Base-by-base conservation (phyloP, 2,113 vertebrate genomes). In the Tetraodon nigroviridis region DNA sequence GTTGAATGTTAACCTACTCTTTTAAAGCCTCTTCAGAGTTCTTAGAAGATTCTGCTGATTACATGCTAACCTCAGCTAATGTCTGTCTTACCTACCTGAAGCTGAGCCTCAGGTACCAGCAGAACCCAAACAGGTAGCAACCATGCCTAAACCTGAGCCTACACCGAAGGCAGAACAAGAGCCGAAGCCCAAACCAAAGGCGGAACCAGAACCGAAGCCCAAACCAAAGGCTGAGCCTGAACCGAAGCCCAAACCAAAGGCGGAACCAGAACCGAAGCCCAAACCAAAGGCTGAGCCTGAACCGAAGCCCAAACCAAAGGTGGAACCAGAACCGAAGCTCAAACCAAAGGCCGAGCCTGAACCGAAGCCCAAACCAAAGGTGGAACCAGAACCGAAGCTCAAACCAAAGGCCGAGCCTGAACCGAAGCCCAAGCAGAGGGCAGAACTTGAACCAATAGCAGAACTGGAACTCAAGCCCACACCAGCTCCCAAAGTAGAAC, bases 61-160 rank as follows among this genome's bases (percentile, higher is more conserved):
- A 48, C 22, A 51, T 76, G 59, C 67, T 84, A 83, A 84, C 67
- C 2, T 60, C 69, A 42, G 57, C 20, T 50, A 17, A 67, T 86
- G 60, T 88, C 55, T 89, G 40, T 89, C 56, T 88, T 80, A 58
- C 62, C 68, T 75, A 75, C 44, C 64, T 83, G 59, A 90, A 88
- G 88, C 88, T 79, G 75, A 85, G 61, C 58, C 79, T 74, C 67
- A 72, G 73, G 64, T 69, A 37, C 71, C 75, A 51, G 71, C 78
- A 63, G 81, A 83, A 69, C 62, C 84, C 64, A 82, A 88, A 80
- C 84, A 80, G 69, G 67, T 68, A 50, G 66, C 18, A 0, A 78
- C 81, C 61, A 53, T 32, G 51, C 68, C 66, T 29, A 75, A 82
- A 58, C 72, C 75, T 17, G 62, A 78, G 46, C 51, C 50, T 2